Conservation (phyloP, 2,888 invertebrate species). For the Poecilus cupreus region DNA sequence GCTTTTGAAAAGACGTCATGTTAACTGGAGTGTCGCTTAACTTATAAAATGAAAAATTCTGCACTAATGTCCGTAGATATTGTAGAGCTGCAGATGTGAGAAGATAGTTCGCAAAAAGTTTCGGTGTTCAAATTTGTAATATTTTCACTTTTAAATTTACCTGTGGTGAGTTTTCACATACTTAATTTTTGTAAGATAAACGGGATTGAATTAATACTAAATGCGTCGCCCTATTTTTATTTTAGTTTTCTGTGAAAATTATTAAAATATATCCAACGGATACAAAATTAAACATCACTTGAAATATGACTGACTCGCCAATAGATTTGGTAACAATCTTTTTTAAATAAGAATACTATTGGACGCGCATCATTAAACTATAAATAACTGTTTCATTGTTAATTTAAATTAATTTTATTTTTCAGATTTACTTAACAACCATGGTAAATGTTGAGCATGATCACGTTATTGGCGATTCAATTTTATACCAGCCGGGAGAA, state of each 20-base stretch:
- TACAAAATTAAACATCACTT: background rate
- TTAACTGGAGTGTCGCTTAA: constrained; percentile 44
- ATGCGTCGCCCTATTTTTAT: background rate
- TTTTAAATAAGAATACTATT: no score
- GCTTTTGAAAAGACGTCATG: constrained; percentile 47
- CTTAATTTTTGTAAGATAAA: background rate
- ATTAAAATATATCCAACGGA: background rate
- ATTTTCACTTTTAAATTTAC: background rate
- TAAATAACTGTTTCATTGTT: background rate
- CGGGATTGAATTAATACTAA: background rate
- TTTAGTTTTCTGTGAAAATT: background rate
- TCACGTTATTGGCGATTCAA: background rate
- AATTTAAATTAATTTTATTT: background rate
- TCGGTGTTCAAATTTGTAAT: no score
- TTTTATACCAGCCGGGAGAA: constrained; percentile 25
- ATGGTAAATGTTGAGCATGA: constrained; percentile 37
- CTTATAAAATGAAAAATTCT: constrained; percentile 45
- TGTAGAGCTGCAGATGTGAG: background rate
- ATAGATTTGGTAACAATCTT: background rate
- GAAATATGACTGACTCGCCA: background rate
- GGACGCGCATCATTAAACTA: no score
- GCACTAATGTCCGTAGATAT: background rate
- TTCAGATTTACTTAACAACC: constrained; percentile 22
- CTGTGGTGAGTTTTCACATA: background rate
- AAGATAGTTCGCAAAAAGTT: background rate